Base-by-base conservation (phyloP, 2,888 invertebrate species). In the Therioaphis trifolii region DNA sequence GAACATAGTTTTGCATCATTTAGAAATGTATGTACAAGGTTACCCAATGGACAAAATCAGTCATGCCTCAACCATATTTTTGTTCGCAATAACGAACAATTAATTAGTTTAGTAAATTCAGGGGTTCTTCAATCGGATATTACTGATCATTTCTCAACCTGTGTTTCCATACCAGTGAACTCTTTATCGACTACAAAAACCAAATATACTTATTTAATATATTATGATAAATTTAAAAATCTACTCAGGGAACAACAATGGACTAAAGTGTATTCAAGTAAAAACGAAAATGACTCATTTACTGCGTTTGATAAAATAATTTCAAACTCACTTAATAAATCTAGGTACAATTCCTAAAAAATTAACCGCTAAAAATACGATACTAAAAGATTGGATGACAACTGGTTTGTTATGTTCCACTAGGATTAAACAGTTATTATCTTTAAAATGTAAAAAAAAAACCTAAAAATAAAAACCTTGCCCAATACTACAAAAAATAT, bases 401-500 rank as follows among this genome's bases (percentile, higher is more conserved):
- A 9, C 58, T 58, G 58, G 24, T 24, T 24, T 58, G 3, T 58
- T 58, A 58, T 58, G 18, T 4, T 71, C 27, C 9, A 71, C 49
- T 4, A 29, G 12, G 0, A 9, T 40, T 58, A 75, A 75, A 40
- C 58, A 75, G 24, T 58, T n/a, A 12, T 40, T 75, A 40, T 75
- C 40, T 4, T 15, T 75, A 40, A 75, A 58, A 24, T 9, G 7
- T 58, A 58, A n/a, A 58, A 49, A n/a, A 21, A 68, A 68, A 68
- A 4, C 68, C 40, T 0, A 43, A 68, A 21, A 68, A 68, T 4
- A 35, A 12, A 9, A n/a, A 49, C 49, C 0, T 52, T 29, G n/a
- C n/a, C 12, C 29, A 27, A 35, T 12, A 52, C 12, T 75, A 58
- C 18, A 75, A 55, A 75, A 58, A 58, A 35, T 24, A 75, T 40